Conservation (phyloP, 2,113 vertebrate genomes). For the Alethe castanea region DNA sequence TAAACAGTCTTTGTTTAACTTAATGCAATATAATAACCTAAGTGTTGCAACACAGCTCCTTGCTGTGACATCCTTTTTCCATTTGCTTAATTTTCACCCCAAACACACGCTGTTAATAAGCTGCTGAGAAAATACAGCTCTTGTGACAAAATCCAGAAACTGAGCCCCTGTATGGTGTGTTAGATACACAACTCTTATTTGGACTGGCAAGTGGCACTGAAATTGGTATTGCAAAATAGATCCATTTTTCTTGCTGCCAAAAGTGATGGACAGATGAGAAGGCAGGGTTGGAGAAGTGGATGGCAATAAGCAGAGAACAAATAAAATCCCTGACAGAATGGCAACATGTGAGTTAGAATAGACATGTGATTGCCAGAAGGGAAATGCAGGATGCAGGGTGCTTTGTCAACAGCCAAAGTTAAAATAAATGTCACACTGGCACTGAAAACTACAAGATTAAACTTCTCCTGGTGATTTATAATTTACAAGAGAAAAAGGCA, state of each 20-base stretch:
- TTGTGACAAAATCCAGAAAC: conserved; percentile 66
- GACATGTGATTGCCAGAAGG: conserved; percentile 15
- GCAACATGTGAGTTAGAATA: not conserved
- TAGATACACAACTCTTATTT: conserved; percentile 57
- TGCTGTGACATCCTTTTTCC: conserved; percentile 65
- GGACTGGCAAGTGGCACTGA: conserved; percentile 62
- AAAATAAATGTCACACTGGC: conserved; percentile 52
- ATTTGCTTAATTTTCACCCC: conserved; percentile 63
- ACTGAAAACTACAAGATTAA: conserved; percentile 32
- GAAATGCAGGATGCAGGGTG: conserved; percentile 9
- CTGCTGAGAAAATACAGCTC: conserved; percentile 60
- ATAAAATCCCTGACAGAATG: not conserved
- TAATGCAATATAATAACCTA: conserved; percentile 64
- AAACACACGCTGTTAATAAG: conserved; percentile 64
- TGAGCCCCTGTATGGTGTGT: conserved; percentile 21
- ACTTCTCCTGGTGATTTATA: conserved; percentile 38
- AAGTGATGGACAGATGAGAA: conserved; percentile 51
- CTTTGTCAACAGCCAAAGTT: conserved; percentile 41
- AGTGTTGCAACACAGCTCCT: conserved; percentile 64
- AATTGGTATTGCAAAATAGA: conserved; percentile 46
- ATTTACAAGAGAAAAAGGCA: conserved; percentile 32
- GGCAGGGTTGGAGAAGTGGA: not conserved
- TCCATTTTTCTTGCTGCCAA: conserved; percentile 47
- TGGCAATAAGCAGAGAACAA: not conserved
- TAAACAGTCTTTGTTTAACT: conserved; percentile 62